Conservation (phyloP, 1,140 invertebrate genomes). For the Hylaeus volcanicus region DNA sequence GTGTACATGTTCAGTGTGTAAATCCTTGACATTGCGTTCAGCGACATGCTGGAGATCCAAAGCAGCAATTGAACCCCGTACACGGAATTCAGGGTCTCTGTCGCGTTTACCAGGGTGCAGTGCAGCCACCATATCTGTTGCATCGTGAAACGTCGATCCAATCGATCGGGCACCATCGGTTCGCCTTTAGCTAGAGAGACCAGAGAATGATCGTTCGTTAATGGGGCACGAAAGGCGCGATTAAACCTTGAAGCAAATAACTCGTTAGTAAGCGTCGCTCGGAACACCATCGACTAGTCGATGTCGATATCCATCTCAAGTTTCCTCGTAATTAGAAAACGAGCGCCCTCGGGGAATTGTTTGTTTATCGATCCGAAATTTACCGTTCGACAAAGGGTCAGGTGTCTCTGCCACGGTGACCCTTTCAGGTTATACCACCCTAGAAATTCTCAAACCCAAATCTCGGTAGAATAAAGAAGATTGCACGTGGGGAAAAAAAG, state of each 20-base stretch:
- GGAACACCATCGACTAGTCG: not conserved
- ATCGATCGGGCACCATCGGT: constrained; percentile 29
- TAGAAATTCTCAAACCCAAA: too few relatives aligned
- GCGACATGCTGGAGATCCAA: constrained; percentile 57
- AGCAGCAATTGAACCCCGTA: constrained; percentile 57
- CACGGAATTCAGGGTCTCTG: constrained; percentile 58
- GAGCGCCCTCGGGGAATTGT: not conserved
- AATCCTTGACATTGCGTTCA: constrained; percentile 60
- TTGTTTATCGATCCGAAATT: not conserved
- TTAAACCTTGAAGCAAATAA: not conserved
- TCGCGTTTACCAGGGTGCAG: constrained; percentile 53
- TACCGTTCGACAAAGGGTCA: not conserved
- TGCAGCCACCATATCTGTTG: constrained; percentile 65
- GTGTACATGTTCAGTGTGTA: constrained; percentile 49
- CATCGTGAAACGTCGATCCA: constrained; percentile 38
- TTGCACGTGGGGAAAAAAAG: too few relatives aligned
- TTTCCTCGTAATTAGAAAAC: not conserved
- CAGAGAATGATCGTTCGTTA: not conserved
- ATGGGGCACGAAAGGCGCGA: not conserved
- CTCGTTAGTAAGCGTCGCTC: not conserved
- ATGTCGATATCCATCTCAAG: not conserved
- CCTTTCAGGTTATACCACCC: too few relatives aligned
- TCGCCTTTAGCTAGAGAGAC: constrained; percentile 19
- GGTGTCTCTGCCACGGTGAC: too few relatives aligned
- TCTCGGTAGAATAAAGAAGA: too few relatives aligned